Evolutionary conservation across 37 sponge, comb jelly and placozoan species (phyloP).

Genomic region (Chondrilla cf. caribensis): DNA sequence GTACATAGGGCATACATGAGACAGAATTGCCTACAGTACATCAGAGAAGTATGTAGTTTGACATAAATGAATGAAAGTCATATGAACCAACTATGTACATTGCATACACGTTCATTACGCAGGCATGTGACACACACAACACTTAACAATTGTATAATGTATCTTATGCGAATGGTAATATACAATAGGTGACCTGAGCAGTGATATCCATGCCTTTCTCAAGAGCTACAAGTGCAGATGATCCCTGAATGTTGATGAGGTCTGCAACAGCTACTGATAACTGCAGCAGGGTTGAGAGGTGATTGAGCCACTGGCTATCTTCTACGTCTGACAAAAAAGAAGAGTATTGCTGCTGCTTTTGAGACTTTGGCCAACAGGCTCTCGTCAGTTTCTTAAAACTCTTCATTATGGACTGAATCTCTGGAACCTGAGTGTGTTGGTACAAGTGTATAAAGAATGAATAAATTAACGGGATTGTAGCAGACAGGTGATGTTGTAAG

Average conservation of each 20-base stretch:
- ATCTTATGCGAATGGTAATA: too few relatives aligned
- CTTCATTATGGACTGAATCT: slow-evolving; percentile 29
- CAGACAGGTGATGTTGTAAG: background rate
- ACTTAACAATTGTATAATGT: too few relatives aligned
- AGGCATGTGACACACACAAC: too few relatives aligned
- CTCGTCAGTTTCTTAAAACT: slow-evolving; percentile 84
- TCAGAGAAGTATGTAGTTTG: too few relatives aligned
- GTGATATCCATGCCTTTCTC: slow-evolving; percentile 92
- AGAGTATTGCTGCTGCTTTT: background rate
- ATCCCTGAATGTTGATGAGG: slow-evolving; percentile 81
- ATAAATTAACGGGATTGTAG: background rate
- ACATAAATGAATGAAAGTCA: too few relatives aligned
- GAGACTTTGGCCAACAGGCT: slow-evolving; percentile 58
- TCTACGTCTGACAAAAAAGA: slow-evolving; percentile 54
- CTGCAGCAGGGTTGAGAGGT: slow-evolving; percentile 70
- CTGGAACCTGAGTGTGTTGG: too few relatives aligned
- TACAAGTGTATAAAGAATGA: too few relatives aligned
- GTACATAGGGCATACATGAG: too few relatives aligned
- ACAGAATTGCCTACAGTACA: too few relatives aligned
- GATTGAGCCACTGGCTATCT: slow-evolving; percentile 69
- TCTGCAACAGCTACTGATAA: slow-evolving; percentile 86
- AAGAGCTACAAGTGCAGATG: slow-evolving; percentile 85
- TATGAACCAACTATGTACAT: too few relatives aligned
- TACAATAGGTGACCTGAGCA: too few relatives aligned
- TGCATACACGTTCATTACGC: too few relatives aligned